Evolutionary conservation across 2,888 invertebrate species (phyloP).

Genomic region (Xestia c-nigrum): DNA sequence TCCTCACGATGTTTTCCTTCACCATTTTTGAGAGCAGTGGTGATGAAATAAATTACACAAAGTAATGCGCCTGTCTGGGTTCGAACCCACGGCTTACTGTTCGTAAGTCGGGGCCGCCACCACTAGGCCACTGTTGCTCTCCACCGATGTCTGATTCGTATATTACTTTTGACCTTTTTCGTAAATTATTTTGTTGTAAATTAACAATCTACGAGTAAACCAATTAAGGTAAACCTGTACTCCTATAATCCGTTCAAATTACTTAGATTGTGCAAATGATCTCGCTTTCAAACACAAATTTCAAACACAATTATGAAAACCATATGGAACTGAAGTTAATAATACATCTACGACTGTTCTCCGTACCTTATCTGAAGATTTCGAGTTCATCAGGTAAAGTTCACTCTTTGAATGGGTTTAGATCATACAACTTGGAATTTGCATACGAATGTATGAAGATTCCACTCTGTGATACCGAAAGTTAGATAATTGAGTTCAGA

Average conservation of each 20-base stretch:
- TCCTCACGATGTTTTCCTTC: no score
- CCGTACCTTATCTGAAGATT: slow-evolving; percentile 40
- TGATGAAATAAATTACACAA: no score
- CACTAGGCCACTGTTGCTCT: no score
- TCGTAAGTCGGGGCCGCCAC: no score
- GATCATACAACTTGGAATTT: slow-evolving; percentile 49
- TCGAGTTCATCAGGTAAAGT: slow-evolving; percentile 54
- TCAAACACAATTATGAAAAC: neutral
- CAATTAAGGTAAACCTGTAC: no score
- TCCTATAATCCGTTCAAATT: neutral
- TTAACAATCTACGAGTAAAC: no score
- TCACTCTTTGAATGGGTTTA: slow-evolving; percentile 46
- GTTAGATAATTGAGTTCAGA: slow-evolving; percentile 39
- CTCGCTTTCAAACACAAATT: slow-evolving; percentile 11
- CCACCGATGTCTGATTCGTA: no score
- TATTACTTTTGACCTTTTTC: no score
- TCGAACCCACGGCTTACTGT: no score
- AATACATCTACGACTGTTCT: slow-evolving; percentile 11
- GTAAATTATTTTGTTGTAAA: no score
- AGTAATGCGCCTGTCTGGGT: no score
- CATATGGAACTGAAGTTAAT: slow-evolving; percentile 14
- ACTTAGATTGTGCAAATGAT: slow-evolving; percentile 15
- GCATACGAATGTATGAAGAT: slow-evolving; percentile 57
- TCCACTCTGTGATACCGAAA: slow-evolving; percentile 16
- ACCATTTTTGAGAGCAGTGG: no score